These are phyloP conservation scores for Apotomis betuletana DNA, from an alignment of 2,888 invertebrate genomes.

Conservation along the genomic window DNA sequence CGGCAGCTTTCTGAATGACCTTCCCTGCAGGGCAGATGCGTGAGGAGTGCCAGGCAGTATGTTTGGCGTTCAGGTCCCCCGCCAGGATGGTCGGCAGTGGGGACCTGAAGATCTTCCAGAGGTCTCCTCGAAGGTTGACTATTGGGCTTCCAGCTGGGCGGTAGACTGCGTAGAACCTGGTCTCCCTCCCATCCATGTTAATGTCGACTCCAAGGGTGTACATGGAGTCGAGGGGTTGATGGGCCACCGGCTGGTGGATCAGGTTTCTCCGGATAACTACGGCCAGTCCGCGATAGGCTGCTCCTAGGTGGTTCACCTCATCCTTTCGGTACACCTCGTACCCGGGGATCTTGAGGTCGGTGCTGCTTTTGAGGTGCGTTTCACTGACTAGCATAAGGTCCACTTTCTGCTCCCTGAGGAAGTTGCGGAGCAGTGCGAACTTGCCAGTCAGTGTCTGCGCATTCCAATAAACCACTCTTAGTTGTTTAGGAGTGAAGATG, in stretches of 20 bases:
- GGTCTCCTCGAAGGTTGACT: too few species aligned
- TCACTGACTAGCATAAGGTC: constrained; percentile 17
- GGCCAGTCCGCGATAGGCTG: constrained; percentile 32
- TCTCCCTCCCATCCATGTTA: constrained; percentile 11
- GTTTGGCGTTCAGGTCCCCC: too few species aligned
- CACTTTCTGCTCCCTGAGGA: constrained; percentile 2
- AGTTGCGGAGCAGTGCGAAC: constrained; percentile 1
- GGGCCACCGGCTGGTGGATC: constrained; percentile 8
- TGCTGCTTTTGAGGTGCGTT: background rate
- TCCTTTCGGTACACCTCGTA: constrained; percentile 7
- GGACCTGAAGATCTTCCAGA: too few species aligned
- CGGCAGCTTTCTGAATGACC: background rate
- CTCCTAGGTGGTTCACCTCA: background rate
- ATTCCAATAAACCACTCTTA: constrained; percentile 13
- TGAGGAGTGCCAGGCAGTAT: background rate
- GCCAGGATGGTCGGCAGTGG: background rate
- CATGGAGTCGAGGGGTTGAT: background rate
- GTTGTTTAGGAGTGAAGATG: background rate
- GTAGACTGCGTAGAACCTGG: constrained; percentile 25
- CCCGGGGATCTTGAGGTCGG: background rate
- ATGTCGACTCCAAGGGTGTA: background rate
- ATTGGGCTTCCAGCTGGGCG: background rate
- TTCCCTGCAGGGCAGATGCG: background rate
- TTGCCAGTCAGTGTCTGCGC: constrained; percentile 9
- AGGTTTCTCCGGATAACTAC: constrained; percentile 13